Percentiles rank a stretch among this genome's conserved stretches.
Evolutionary conservation across 2,888 invertebrate species (phyloP).

Genomic region (Caenorhabditis auriculariae): DNA sequence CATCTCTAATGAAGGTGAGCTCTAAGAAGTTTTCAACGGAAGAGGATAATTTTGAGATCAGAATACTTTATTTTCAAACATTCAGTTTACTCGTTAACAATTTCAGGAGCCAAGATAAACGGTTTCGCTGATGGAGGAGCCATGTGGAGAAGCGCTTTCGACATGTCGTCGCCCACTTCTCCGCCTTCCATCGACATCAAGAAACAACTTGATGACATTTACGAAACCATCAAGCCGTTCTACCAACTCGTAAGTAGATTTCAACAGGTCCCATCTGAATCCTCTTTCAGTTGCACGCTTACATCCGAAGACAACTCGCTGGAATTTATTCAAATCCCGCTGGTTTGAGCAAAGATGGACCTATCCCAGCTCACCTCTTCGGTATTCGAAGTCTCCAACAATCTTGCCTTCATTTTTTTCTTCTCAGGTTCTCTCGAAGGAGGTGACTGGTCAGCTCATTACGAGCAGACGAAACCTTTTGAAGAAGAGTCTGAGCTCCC

Average conservation of each 20-base stretch:
- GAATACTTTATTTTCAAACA: not conserved
- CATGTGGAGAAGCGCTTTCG: conserved; percentile 63
- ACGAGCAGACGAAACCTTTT: conserved; percentile 58
- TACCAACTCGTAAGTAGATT: conserved; percentile 52
- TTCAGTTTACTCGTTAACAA: not conserved
- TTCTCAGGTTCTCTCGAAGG: conserved; percentile 55
- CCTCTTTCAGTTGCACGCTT: conserved; percentile 57
- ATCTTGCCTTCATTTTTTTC: not conserved
- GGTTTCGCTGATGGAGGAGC: conserved; percentile 60
- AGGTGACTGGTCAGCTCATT: conserved; percentile 60
- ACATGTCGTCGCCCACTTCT: conserved; percentile 43
- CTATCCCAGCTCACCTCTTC: conserved; percentile 64
- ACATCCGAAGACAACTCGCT: conserved; percentile 58
- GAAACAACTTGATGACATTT: conserved; percentile 48
- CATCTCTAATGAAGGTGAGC: conserved; percentile 53
- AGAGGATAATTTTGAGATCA: not conserved
- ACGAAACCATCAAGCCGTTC: conserved; percentile 56
- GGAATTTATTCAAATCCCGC: conserved; percentile 52
- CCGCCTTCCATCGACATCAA: conserved; percentile 45
- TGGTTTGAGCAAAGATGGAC: conserved; percentile 52
- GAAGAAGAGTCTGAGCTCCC: conserved; percentile 52
- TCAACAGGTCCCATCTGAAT: not conserved
- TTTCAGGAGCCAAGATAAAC: conserved; percentile 57
- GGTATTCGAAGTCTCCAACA: conserved; percentile 49
- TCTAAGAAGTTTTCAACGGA: not conserved